phyloP scores from a whole-genome alignment of 1,140 invertebrate genomes.

The Gryon sp. region DNA sequence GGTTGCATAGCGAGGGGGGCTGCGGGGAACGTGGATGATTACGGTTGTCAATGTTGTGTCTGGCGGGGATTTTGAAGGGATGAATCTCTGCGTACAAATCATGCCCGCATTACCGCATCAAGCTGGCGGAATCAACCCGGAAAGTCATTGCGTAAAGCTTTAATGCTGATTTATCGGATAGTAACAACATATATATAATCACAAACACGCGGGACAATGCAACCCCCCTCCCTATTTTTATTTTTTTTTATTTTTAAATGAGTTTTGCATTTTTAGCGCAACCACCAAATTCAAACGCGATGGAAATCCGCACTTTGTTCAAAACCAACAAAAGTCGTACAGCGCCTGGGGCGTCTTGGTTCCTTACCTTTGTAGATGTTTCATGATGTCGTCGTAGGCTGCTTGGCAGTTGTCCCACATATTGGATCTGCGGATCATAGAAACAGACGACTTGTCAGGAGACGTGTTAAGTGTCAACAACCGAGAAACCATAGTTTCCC shows the following conservation, averaged over 20 bases:
- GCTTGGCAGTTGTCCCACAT: conserved; percentile 95
- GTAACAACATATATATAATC: no score
- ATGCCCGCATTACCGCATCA: conserved; percentile 78
- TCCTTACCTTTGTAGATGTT: conserved; percentile 94
- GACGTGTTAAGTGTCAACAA: conserved; percentile 19
- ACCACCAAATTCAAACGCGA: background rate
- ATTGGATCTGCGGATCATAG: conserved; percentile 85
- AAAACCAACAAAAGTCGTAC: conserved; percentile 44
- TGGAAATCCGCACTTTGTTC: background rate
- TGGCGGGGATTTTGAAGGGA: conserved; percentile 64
- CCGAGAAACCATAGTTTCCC: conserved; percentile 35
- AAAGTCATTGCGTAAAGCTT: conserved; percentile 74
- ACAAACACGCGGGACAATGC: no score
- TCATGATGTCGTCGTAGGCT: conserved; percentile 95
- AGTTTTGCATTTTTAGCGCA: conserved; percentile 66
- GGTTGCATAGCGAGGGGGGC: no score
- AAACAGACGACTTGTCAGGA: conserved; percentile 63
- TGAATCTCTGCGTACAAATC: conserved; percentile 77
- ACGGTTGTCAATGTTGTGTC: conserved; percentile 61
- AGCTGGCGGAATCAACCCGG: conserved; percentile 74
- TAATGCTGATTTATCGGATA: conserved; percentile 79
- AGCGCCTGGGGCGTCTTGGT: conserved; percentile 7
- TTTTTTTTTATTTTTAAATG: no score
- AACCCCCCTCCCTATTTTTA: no score
- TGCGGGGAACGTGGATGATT: no score